phyloP scores from a whole-genome alignment of 2,888 invertebrate genomes.

The Sialis fuliginosa region DNA sequence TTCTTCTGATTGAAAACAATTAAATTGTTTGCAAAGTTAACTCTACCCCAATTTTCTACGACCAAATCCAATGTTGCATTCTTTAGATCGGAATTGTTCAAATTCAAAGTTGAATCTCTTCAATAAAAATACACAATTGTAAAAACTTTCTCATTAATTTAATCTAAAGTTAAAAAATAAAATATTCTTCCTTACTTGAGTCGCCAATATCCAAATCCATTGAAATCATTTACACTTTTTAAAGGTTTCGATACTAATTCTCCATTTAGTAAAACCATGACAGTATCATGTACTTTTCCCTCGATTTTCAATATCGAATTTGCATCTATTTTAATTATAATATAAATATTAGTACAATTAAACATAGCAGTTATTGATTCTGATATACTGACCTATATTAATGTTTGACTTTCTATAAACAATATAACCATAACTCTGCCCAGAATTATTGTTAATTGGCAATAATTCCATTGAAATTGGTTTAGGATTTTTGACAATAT shows the following conservation, averaged over 20 bases:
- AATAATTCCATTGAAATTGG: slow-evolving; percentile 19
- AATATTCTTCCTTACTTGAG: slow-evolving; percentile 12
- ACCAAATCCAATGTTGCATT: slow-evolving; percentile 24
- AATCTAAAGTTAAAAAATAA: background rate
- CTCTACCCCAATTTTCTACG: slow-evolving; percentile 66
- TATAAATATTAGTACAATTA: background rate
- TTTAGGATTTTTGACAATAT: too few species aligned
- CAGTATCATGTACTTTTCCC: slow-evolving; percentile 30
- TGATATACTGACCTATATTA: slow-evolving; percentile 10
- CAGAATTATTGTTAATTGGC: slow-evolving; percentile 23
- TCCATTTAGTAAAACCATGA: slow-evolving; percentile 29
- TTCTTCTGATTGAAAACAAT: slow-evolving; percentile 24
- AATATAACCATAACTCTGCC: slow-evolving; percentile 37
- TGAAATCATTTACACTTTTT: slow-evolving; percentile 15
- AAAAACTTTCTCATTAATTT: background rate
- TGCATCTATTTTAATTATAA: slow-evolving; percentile 6
- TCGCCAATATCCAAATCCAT: slow-evolving; percentile 26
- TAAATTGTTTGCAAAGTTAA: slow-evolving; percentile 31
- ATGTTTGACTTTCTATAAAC: slow-evolving; percentile 26
- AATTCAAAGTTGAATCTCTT: slow-evolving; percentile 16
- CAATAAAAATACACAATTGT: background rate
- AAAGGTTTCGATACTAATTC: slow-evolving; percentile 21
- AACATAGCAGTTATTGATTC: background rate
- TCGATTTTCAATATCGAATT: slow-evolving; percentile 20
- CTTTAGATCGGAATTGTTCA: slow-evolving; percentile 13